Evolutionary conservation across 2,113 vertebrate genomes (phyloP).

Genomic region (Pelecanoides urinatrix): DNA sequence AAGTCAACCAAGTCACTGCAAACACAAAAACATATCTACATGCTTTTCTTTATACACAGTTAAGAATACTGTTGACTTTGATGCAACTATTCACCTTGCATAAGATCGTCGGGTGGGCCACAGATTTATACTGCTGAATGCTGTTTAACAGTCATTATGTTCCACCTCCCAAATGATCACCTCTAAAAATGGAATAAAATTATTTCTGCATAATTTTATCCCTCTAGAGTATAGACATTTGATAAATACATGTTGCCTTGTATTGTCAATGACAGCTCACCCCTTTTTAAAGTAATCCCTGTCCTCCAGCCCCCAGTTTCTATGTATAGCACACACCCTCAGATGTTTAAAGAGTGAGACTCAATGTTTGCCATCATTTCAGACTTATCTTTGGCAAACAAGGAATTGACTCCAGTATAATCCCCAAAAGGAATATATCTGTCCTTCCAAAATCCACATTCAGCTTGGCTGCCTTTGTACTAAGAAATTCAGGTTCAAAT

Average conservation of each 20-base stretch:
- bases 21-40: background rate
- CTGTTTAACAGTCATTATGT: background rate
- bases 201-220: background rate
- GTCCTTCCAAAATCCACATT: slow-evolving; percentile 55
- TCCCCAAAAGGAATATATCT: slow-evolving; percentile 30
- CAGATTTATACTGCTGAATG: background rate
- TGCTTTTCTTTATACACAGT: background rate
- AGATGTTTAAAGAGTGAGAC: slow-evolving; percentile 44
- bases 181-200: background rate
- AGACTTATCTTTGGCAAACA: slow-evolving; percentile 64
- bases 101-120: background rate
- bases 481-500: slow-evolving; percentile 19
- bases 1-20: background rate
- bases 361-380: slow-evolving; percentile 41
- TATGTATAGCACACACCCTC: background rate
- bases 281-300: slow-evolving; percentile 9
- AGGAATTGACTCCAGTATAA: slow-evolving; percentile 37
- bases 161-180: background rate
- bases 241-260: background rate
- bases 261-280: background rate
- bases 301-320: background rate
- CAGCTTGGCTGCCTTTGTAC: background rate
- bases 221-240: background rate
- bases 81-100: background rate
- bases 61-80: background rate